Evolutionary conservation across 2,113 vertebrate genomes (phyloP).

Genomic region (Scomber colias): DNA sequence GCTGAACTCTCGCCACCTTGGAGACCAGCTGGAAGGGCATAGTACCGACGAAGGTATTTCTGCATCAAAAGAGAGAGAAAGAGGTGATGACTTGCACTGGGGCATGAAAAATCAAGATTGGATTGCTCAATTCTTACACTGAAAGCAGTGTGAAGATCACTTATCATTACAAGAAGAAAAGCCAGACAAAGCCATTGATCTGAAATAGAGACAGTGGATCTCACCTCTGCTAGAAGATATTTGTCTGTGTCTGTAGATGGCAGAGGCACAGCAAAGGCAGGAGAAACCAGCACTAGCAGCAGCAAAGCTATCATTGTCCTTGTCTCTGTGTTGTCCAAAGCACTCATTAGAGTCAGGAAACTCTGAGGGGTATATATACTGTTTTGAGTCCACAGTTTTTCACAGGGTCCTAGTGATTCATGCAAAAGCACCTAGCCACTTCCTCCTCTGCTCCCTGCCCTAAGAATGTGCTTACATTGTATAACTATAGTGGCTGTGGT

Average conservation of each 20-base stretch:
- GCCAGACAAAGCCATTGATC: background rate
- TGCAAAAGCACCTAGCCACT: slow-evolving; percentile 82
- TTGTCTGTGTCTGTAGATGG: slow-evolving; percentile 42
- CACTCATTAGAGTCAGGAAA: slow-evolving; percentile 30
- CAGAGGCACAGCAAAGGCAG: slow-evolving; percentile 64
- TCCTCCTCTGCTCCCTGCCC: slow-evolving; percentile 55
- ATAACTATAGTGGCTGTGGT: slow-evolving; percentile 46
- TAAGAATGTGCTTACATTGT: slow-evolving; percentile 62
- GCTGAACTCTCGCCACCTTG: slow-evolving; percentile 37
- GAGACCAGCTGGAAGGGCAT: slow-evolving; percentile 71
- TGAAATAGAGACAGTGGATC: background rate
- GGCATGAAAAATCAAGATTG: background rate
- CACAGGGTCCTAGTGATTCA: slow-evolving; percentile 74
- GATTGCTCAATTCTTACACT: background rate
- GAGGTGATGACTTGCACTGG: background rate
- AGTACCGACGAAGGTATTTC: slow-evolving; percentile 80
- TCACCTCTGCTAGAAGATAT: slow-evolving; percentile 76
- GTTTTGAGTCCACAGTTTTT: slow-evolving; percentile 18
- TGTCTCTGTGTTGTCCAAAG: slow-evolving; percentile 49
- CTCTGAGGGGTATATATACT: slow-evolving; percentile 73
- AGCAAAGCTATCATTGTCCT: slow-evolving; percentile 69
- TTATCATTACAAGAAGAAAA: background rate
- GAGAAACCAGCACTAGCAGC: slow-evolving; percentile 56
- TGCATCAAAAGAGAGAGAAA: slow-evolving; percentile 39
- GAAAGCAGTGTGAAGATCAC: background rate